phyloP scores from a whole-genome alignment of 1,140 invertebrate genomes.

The Heliconius eleuchia region DNA sequence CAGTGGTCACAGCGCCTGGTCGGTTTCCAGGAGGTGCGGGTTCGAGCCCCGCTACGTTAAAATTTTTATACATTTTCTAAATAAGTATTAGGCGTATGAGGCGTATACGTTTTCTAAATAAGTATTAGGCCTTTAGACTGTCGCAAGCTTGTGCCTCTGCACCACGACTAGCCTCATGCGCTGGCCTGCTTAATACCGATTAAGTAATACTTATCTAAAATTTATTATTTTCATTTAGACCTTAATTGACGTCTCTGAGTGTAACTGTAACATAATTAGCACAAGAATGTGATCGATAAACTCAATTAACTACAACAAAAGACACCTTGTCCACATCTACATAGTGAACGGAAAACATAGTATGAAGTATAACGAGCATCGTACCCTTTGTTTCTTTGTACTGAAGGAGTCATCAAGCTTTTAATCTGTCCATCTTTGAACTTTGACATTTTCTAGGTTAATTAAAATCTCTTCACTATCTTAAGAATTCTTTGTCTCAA shows the following conservation, averaged over 20 bases:
- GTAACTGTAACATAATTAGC: background rate
- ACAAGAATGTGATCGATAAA: background rate
- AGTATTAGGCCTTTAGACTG: no score
- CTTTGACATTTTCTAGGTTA: constrained; percentile 15
- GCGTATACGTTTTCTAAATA: no score
- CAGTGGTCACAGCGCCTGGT: no score
- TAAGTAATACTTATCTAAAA: no score
- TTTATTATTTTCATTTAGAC: background rate
- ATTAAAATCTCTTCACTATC: constrained; percentile 9
- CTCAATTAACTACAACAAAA: background rate
- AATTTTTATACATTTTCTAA: no score
- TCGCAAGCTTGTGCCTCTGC: no score
- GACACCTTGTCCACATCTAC: constrained; percentile 2
- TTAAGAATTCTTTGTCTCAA: background rate
- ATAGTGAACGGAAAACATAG: constrained; percentile 5
- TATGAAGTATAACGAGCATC: constrained; percentile 2
- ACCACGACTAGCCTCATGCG: no score
- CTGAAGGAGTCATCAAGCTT: background rate
- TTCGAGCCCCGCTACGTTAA: no score
- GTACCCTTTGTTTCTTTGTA: constrained; percentile 9
- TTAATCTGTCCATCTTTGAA: constrained; percentile 13
- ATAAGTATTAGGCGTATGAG: no score
- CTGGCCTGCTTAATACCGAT: no score
- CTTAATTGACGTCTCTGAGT: background rate
- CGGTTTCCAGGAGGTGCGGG: no score